Percentiles rank a stretch among this genome's conserved stretches.
phyloP scores from a whole-genome alignment of 2,113 vertebrate species.

The Zosterops borbonicus region DNA sequence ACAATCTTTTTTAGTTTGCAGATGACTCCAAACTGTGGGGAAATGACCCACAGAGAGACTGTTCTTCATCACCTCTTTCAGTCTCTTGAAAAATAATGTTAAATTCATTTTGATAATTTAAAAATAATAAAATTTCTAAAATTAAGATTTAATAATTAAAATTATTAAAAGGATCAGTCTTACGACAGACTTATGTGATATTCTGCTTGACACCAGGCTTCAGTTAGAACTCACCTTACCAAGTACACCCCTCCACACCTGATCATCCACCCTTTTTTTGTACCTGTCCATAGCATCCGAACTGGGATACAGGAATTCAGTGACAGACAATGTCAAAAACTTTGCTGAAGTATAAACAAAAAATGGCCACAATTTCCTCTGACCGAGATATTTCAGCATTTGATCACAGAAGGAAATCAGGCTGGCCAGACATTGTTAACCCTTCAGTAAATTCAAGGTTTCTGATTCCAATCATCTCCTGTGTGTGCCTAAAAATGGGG shows the following conservation, averaged over 20 bases:
- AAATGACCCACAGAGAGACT: background rate
- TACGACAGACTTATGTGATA: background rate
- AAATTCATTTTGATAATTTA: background rate
- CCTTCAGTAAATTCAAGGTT: background rate
- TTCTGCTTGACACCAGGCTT: background rate
- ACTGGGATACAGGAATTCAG: background rate
- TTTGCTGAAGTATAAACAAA: background rate
- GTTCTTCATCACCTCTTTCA: background rate
- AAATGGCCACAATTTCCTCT: background rate
- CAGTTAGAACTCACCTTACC: background rate
- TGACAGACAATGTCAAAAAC: background rate
- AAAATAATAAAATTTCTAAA: fast-evolving
- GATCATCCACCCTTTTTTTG: background rate
- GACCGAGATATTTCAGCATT: background rate
- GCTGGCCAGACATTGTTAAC: background rate
- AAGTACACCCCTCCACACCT: background rate
- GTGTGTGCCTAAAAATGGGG: background rate
- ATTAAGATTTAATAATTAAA: background rate
- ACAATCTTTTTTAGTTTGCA: no score
- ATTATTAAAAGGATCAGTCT: background rate
- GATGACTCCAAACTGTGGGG: no score
- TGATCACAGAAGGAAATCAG: background rate
- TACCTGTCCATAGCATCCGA: background rate
- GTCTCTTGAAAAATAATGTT: background rate
- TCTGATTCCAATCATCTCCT: background rate